A percentile compares a stretch with the other conserved stretches of the same genome.
phyloP scores from a whole-genome alignment of 2,113 vertebrate genomes.

The Glaucidium brasilianum region DNA sequence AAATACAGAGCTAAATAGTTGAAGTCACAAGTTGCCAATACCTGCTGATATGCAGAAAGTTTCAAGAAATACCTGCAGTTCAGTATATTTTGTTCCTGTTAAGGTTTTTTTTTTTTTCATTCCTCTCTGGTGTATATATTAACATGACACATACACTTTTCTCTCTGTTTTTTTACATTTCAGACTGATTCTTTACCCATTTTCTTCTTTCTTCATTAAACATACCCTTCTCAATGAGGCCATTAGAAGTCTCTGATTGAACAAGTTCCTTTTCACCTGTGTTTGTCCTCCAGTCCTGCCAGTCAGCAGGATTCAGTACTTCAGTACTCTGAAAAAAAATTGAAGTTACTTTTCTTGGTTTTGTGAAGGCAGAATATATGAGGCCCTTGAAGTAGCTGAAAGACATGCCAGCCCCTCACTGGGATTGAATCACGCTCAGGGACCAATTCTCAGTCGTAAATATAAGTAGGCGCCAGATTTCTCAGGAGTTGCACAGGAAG shows the following conservation, averaged over 20 bases:
- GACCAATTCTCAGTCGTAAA: not conserved
- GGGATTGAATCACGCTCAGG: not conserved
- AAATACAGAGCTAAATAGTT: not conserved
- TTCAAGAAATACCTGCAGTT: not conserved
- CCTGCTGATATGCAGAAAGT: not conserved
- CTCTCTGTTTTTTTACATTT: not conserved
- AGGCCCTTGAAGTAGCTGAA: not conserved
- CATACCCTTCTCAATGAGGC: fast-evolving
- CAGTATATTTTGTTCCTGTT: not conserved
- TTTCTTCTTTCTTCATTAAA: not conserved
- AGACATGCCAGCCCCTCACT: not conserved
- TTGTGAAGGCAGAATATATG: not conserved
- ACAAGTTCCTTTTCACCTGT: not conserved
- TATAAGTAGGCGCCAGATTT: not conserved
- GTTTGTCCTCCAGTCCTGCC: not conserved
- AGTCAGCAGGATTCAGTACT: not conserved
- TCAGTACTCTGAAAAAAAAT: not conserved
- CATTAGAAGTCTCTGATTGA: not conserved
- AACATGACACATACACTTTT: not conserved
- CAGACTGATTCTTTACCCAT: not conserved
- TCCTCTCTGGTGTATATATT: not conserved
- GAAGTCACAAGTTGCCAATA: not conserved
- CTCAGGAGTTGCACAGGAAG: not conserved
- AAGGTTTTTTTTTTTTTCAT: not conserved
- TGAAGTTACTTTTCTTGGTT: not conserved